A percentile compares a stretch with the other conserved stretches of the same genome.
Evolutionary conservation across 2,113 vertebrate genomes (phyloP).

Genomic region (Chinchilla lanigera): DNA sequence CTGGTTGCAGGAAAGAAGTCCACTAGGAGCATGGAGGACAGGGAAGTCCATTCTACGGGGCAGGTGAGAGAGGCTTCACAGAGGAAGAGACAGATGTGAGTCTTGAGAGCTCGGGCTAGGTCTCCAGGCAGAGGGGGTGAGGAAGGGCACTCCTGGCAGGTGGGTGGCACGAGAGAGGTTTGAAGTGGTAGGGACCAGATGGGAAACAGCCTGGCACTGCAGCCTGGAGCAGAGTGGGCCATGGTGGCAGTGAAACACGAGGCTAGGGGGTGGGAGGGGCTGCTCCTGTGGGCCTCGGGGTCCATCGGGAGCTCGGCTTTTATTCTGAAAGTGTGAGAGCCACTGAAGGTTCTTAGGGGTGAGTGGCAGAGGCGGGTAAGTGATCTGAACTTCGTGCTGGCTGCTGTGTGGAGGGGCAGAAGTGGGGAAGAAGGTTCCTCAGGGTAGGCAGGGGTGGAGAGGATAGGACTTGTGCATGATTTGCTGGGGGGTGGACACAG

Average conservation of each 20-base stretch:
- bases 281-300: not conserved
- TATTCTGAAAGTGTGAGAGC: not conserved
- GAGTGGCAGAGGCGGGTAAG: not conserved
- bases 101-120: not conserved
- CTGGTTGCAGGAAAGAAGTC: not conserved
- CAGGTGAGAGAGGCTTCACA: not conserved
- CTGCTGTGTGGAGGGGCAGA: not conserved
- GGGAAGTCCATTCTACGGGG: not conserved
- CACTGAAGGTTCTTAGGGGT: not conserved
- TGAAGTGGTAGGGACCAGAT: accelerated
- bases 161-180: not conserved
- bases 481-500: not conserved
- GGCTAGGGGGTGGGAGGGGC: not conserved
- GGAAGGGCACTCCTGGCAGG: not conserved
- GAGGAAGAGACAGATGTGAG: not conserved
- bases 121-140: not conserved
- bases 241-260: not conserved
- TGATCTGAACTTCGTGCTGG: not conserved
- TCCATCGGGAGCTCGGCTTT: not conserved
- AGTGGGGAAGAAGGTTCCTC: not conserved
- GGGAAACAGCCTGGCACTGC: not conserved
- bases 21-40: not conserved
- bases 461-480: not conserved
- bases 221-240: not conserved
- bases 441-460: not conserved